Conservation (phyloP, 2,797 vertebrate species). For the Intellagama lesueurii region DNA sequence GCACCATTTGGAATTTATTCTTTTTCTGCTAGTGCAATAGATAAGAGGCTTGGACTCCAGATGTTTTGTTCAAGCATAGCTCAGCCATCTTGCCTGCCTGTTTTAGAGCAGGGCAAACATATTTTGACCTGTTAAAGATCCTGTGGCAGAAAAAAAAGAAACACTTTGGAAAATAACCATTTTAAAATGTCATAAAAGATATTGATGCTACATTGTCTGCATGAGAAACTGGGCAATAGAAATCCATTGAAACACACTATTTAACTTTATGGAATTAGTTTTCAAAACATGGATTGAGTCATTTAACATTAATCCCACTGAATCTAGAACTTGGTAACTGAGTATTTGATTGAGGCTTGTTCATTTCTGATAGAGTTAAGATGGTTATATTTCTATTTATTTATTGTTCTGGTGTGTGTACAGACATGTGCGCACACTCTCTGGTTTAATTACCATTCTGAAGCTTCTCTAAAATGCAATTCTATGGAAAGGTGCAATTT, state of each 20-base stretch:
- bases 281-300: background rate
- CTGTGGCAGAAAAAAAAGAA: conserved; percentile 33
- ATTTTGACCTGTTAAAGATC: conserved; percentile 57
- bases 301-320: no score
- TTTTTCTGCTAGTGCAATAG: conserved; percentile 30
- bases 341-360: background rate
- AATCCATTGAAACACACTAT: background rate
- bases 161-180: conserved; percentile 41
- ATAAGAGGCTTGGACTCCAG: conserved; percentile 24
- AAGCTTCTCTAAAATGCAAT: background rate
- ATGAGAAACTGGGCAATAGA: conserved; percentile 53
- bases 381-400: background rate
- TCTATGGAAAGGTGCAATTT: background rate
- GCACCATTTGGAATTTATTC: conserved; percentile 12
- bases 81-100: conserved; percentile 21
- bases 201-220: no score
- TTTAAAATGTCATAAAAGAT: conserved; percentile 64
- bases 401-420: background rate
- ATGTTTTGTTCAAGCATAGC: background rate
- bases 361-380: background rate
- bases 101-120: background rate
- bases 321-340: background rate
- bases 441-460: background rate
- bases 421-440: background rate
- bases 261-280: background rate